These are phyloP conservation scores for Bacillus rossius DNA, from an alignment of 1,140 invertebrate genomes.

Conservation along the genomic window DNA sequence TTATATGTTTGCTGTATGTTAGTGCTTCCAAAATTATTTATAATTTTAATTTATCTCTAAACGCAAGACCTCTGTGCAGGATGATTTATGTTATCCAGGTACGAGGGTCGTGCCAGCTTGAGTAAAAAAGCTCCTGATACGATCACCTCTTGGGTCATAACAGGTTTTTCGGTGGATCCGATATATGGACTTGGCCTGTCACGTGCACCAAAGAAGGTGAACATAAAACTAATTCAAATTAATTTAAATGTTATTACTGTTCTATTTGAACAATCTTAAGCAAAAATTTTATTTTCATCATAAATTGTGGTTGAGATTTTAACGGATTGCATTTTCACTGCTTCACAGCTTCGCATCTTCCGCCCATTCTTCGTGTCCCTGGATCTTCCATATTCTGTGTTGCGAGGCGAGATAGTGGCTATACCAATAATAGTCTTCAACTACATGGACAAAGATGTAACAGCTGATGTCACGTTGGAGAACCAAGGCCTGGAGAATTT, in stretches of 20 bases:
- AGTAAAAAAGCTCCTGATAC: conserved; percentile 70
- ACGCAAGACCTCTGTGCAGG: too few relatives aligned
- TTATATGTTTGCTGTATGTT: too few relatives aligned
- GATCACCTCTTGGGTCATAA: conserved; percentile 89
- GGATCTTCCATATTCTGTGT: conserved; percentile 85
- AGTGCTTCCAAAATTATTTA: too few relatives aligned
- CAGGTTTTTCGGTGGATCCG: conserved; percentile 86
- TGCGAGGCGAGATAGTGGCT: conserved; percentile 84
- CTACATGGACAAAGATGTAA: conserved; percentile 73
- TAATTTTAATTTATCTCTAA: too few relatives aligned
- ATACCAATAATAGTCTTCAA: conserved; percentile 91
- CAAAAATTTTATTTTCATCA: neutral
- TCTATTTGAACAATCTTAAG: neutral
- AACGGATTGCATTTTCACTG: neutral
- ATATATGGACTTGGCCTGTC: conserved; percentile 79
- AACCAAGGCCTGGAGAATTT: conserved; percentile 71
- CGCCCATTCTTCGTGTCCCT: conserved; percentile 83
- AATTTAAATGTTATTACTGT: neutral
- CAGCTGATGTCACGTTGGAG: conserved; percentile 77
- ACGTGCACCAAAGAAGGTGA: conserved; percentile 58
- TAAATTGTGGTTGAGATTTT: neutral
- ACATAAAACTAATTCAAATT: conserved; percentile 4
- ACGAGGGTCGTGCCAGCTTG: conserved; percentile 5
- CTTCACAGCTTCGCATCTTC: conserved; percentile 67
- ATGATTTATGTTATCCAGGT: conserved; percentile 4